Evolutionary conservation across 2,888 invertebrate species (phyloP).

Genomic region (Meganola albula): DNA sequence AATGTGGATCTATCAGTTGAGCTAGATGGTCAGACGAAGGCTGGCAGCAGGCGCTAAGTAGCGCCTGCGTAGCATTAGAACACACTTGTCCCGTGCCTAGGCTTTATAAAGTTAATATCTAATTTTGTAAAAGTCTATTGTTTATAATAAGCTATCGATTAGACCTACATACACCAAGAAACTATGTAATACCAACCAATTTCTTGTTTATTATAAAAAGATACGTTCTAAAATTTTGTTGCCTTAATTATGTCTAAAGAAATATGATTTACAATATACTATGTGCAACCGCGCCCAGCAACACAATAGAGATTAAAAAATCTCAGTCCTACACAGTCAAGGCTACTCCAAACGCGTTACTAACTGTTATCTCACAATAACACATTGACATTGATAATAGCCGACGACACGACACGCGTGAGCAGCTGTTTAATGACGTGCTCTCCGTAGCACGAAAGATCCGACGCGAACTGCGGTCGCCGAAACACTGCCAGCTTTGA

Average conservation of each 20-base stretch:
- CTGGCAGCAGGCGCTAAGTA: constrained; percentile 62
- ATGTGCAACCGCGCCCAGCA: constrained; percentile 21
- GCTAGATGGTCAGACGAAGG: constrained; percentile 56
- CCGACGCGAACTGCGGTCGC: constrained; percentile 58
- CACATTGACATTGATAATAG: no score
- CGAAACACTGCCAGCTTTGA: constrained; percentile 53
- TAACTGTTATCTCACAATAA: no score
- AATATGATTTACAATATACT: no score
- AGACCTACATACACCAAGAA: no score
- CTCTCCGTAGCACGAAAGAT: constrained; percentile 33
- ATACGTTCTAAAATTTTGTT: no score
- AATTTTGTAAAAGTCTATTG: no score
- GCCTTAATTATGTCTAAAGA: no score
- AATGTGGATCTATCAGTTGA: constrained; percentile 55
- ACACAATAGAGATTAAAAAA: constrained; percentile 23
- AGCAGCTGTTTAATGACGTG: constrained; percentile 18
- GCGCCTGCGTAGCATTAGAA: constrained; percentile 53
- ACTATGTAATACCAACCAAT: no score
- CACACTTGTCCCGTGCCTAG: constrained; percentile 49
- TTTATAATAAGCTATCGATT: no score
- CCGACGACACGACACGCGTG: constrained; percentile 7
- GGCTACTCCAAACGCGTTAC: constrained; percentile 20
- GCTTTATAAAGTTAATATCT: no score
- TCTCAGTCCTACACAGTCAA: constrained; percentile 23
- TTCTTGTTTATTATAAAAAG: no score